Conservation (phyloP, 2,113 vertebrate genomes). For the Pipra filicauda region DNA sequence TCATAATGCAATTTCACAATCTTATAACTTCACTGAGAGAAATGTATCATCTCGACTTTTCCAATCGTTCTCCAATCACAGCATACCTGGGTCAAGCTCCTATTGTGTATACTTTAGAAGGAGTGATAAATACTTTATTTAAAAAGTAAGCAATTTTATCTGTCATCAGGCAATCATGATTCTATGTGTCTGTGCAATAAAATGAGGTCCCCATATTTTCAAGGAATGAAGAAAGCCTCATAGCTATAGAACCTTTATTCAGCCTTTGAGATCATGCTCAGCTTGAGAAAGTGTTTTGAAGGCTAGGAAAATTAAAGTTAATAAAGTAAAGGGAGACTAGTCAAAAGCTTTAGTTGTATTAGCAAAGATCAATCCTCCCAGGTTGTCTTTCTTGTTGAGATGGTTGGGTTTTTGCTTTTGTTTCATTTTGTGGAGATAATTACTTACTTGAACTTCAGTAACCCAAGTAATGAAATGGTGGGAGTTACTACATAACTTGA, state of each 20-base stretch:
- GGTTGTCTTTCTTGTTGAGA: neutral
- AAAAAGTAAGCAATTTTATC: neutral
- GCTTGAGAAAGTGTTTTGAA: neutral
- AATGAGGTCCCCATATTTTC: neutral
- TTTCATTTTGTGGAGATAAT: neutral
- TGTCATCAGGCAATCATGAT: neutral
- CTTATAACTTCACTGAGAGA: neutral
- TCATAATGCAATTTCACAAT: neutral
- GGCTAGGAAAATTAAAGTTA: neutral
- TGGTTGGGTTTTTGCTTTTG: neutral
- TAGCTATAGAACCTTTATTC: neutral
- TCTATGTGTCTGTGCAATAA: neutral
- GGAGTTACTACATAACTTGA: neutral
- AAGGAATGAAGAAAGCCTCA: neutral
- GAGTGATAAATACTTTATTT: neutral
- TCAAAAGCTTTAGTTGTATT: neutral
- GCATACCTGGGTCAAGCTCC: neutral
- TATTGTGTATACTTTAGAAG: neutral
- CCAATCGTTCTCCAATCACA: neutral
- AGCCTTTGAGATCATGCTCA: neutral
- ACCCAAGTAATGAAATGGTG: neutral
- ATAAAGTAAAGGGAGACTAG: neutral
- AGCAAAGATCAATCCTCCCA: neutral
- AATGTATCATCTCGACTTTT: neutral
- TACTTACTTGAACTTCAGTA: neutral